Conservation (phyloP, 2,113 vertebrate genomes). For the Seriola dumerili region DNA sequence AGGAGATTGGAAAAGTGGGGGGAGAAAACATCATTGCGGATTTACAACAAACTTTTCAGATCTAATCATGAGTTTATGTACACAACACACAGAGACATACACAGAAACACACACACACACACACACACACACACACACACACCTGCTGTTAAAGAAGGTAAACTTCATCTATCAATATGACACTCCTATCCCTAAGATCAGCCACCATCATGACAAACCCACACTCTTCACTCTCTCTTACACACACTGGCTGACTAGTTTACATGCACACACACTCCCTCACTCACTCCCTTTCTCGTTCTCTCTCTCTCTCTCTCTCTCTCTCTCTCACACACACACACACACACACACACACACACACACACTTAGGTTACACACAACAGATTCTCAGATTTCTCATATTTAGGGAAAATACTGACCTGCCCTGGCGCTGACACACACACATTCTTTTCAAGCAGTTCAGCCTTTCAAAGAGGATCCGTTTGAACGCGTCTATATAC, state of each 20-base stretch:
- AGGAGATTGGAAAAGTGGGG: neutral
- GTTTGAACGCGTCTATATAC: constrained; percentile 89
- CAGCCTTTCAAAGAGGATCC: constrained; percentile 85
- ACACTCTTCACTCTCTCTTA: constrained; percentile 21
- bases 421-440: constrained; percentile 86
- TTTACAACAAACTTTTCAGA: constrained; percentile 47
- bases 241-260: constrained; percentile 20
- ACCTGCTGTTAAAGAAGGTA: constrained; percentile 17
- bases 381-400: constrained; percentile 68
- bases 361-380: constrained; percentile 56
- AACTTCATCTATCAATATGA: constrained; percentile 44
- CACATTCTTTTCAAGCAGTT: constrained; percentile 88
- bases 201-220: constrained; percentile 50
- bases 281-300: neutral
- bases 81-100: constrained; percentile 12
- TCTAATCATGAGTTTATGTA: neutral
- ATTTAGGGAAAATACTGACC: constrained; percentile 83
- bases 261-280: constrained; percentile 42
- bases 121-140: neutral
- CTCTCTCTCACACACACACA: neutral
- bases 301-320: neutral
- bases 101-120: constrained; percentile 13
- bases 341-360: constrained; percentile 33
- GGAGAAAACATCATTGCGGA: neutral
- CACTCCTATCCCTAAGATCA: constrained; percentile 59